Percentiles rank a stretch among this genome's conserved stretches.
phyloP scores from a whole-genome alignment of 2,113 vertebrate species.

The Tonatia bakeri region DNA sequence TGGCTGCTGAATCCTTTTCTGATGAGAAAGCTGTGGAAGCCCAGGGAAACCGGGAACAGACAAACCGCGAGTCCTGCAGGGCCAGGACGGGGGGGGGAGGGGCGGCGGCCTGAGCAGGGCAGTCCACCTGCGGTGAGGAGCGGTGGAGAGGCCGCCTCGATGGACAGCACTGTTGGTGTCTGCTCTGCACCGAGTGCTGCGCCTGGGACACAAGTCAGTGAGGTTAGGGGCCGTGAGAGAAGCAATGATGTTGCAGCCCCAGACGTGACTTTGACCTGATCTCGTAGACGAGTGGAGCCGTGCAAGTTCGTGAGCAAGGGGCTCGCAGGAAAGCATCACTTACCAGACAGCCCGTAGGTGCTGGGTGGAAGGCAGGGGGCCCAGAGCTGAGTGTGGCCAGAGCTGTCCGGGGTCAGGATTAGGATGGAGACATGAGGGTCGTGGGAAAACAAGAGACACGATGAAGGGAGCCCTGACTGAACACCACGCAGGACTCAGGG shows the following conservation, averaged over 20 bases:
- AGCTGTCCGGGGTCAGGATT: neutral
- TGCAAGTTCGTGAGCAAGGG: too few relatives aligned
- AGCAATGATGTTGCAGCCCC: too few relatives aligned
- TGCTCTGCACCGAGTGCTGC: rapidly evolving
- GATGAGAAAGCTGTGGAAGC: neutral
- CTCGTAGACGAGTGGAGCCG: neutral
- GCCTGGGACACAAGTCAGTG: neutral
- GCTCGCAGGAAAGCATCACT: too few relatives aligned
- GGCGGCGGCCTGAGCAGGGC: neutral
- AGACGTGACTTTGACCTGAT: neutral
- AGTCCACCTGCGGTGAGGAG: rapidly evolving
- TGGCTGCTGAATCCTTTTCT: neutral
- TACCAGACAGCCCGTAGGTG: neutral
- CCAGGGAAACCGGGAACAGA: neutral
- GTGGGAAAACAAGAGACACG: rapidly evolving
- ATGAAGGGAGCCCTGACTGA: neutral
- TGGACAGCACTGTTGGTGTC: rapidly evolving
- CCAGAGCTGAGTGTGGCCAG: neutral
- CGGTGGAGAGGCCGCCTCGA: neutral
- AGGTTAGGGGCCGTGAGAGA: too few relatives aligned
- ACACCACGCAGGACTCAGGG: too few relatives aligned
- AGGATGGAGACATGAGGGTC: neutral
- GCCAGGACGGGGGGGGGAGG: neutral
- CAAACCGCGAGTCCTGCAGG: neutral
- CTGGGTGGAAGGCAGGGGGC: neutral